A percentile compares a stretch with the other conserved stretches of the same genome.
Conservation (phyloP, 1,140 invertebrate species). For the Bombus haemorrhoidalis region DNA sequence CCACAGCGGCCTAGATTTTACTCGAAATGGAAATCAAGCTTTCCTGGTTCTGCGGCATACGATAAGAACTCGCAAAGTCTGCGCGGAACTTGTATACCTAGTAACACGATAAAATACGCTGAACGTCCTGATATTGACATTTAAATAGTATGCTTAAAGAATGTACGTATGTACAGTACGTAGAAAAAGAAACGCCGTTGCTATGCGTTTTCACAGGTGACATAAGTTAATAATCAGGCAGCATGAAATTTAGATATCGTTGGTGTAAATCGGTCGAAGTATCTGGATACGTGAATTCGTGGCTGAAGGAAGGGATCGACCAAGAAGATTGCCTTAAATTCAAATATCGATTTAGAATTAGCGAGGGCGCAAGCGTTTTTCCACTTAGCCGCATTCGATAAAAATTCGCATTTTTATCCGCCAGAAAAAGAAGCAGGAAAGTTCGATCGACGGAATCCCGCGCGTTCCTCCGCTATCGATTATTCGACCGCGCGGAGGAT, state of each 20-base stretch:
- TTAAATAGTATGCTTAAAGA: too few relatives aligned
- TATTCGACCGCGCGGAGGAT: constrained; percentile 25
- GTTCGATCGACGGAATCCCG: constrained; percentile 9
- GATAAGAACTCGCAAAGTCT: background rate
- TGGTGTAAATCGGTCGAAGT: background rate
- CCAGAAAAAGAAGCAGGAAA: background rate
- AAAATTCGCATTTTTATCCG: constrained; percentile 1
- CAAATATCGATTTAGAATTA: constrained; percentile 6
- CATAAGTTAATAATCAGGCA: too few relatives aligned
- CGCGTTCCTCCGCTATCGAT: constrained; percentile 40
- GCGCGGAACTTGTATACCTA: background rate
- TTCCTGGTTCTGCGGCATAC: background rate
- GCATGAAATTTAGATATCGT: background rate
- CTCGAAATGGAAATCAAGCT: background rate
- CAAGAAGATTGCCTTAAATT: background rate
- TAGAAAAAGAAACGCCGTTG: background rate
- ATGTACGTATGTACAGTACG: background rate
- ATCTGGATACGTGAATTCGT: background rate
- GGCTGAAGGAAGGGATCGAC: background rate
- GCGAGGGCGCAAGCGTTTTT: background rate
- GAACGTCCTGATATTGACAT: too few relatives aligned
- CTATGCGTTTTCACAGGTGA: too few relatives aligned
- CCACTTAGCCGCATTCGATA: background rate
- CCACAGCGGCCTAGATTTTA: background rate
- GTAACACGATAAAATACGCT: background rate